These are phyloP conservation scores for Corythoichthys intestinalis DNA, from an alignment of 2,113 vertebrate species.

Conservation along the genomic window DNA sequence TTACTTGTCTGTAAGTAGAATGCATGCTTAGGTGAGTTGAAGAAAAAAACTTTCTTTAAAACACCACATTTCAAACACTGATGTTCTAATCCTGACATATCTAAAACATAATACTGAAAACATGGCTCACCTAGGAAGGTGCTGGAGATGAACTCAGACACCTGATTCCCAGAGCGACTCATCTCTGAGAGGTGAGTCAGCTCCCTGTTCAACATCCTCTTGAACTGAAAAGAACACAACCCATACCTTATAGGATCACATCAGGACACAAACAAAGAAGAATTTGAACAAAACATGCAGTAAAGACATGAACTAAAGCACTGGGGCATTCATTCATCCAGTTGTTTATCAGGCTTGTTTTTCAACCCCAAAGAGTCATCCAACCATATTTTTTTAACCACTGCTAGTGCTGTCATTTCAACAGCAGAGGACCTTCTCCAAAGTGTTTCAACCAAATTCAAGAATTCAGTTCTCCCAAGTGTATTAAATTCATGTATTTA, in stretches of 20 bases:
- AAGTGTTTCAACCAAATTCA: neutral
- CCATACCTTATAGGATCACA: constrained; percentile 5
- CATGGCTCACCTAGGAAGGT: constrained; percentile 92
- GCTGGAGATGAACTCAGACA: constrained; percentile 97
- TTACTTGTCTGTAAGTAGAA: neutral
- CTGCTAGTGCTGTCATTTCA: neutral
- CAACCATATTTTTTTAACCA: neutral
- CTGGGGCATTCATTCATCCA: neutral
- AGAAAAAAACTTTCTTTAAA: neutral
- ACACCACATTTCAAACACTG: neutral
- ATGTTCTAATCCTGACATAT: neutral
- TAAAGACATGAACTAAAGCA: neutral
- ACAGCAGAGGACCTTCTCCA: neutral
- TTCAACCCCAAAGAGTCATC: neutral
- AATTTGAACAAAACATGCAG: neutral
- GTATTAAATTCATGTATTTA: neutral
- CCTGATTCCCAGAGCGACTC: constrained; percentile 98
- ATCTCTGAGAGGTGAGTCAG: constrained; percentile 97
- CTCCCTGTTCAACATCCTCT: constrained; percentile 98
- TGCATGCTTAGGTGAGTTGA: neutral
- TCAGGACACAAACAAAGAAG: neutral
- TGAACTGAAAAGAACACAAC: constrained; percentile 78
- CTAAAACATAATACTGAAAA: neutral
- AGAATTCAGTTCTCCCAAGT: neutral
- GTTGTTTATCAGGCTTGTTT: neutral